Percentiles rank a stretch among this genome's conserved stretches.
Evolutionary conservation across 2,113 vertebrate species (phyloP).

Genomic region (Pygoscelis antarcticus): DNA sequence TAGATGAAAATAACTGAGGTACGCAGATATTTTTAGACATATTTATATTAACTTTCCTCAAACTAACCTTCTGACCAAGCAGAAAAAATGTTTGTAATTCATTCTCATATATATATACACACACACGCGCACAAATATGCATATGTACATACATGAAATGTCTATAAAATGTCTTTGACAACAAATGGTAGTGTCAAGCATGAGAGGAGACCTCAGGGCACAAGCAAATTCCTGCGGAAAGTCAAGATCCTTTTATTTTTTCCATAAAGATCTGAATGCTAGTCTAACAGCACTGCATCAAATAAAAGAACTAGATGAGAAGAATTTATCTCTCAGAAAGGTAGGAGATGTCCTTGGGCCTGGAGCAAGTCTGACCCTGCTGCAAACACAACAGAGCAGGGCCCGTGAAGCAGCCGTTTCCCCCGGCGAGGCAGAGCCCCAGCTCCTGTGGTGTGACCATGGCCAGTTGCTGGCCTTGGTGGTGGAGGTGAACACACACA

Average conservation of each 20-base stretch:
- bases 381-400: neutral
- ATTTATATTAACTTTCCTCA: neutral
- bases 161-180: neutral
- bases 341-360: neutral
- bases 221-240: neutral
- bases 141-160: neutral
- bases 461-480: neutral
- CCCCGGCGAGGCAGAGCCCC: accelerated
- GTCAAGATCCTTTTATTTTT: neutral
- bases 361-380: neutral
- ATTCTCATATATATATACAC: neutral
- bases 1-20: neutral
- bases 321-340: neutral
- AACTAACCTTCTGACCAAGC: neutral
- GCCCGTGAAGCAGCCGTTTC: accelerated
- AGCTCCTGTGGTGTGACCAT: accelerated
- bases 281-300: neutral
- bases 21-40: neutral
- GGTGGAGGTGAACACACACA: neutral
- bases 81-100: neutral
- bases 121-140: neutral
- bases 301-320: too few species aligned
- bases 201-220: neutral
- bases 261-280: neutral
- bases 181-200: neutral